Evolutionary conservation across 2,797 vertebrate genomes (phyloP).

Genomic region (Galago senegalensis): DNA sequence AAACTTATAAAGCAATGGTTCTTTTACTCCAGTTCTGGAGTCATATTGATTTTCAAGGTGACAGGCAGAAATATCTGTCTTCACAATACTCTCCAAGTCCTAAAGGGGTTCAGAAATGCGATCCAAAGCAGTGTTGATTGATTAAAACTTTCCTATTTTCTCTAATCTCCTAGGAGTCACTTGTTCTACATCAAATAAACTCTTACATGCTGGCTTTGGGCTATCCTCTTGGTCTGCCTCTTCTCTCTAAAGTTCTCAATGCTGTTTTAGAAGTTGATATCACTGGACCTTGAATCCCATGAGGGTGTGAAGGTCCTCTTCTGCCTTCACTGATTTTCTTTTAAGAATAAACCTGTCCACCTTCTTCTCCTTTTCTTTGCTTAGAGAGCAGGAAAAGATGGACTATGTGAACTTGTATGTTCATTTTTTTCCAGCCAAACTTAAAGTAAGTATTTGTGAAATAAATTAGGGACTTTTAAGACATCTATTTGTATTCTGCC

Average conservation of each 20-base stretch:
- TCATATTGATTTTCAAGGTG: not conserved
- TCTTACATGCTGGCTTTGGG: not conserved
- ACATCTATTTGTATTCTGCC: not conserved
- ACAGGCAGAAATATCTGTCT: not conserved
- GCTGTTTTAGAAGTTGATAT: not conserved
- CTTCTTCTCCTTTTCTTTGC: not conserved
- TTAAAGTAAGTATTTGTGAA: not conserved
- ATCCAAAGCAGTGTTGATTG: not conserved
- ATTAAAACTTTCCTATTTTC: not conserved
- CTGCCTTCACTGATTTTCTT: not conserved
- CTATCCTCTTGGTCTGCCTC: not conserved
- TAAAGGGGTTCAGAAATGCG: not conserved
- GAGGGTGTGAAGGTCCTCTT: not conserved
- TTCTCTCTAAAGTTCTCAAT: not conserved
- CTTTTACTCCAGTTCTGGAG: not conserved
- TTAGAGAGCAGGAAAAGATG: not conserved
- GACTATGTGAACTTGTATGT: not conserved
- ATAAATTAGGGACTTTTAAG: not conserved
- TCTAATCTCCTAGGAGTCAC: not conserved
- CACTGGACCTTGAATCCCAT: not conserved
- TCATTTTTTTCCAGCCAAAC: not conserved
- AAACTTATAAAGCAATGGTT: not conserved
- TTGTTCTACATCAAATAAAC: not conserved
- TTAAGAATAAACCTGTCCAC: not conserved
- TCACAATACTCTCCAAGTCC: not conserved